Evolutionary conservation across 2,888 invertebrate species (phyloP).

Genomic region (Eupelmus urozonus): DNA sequence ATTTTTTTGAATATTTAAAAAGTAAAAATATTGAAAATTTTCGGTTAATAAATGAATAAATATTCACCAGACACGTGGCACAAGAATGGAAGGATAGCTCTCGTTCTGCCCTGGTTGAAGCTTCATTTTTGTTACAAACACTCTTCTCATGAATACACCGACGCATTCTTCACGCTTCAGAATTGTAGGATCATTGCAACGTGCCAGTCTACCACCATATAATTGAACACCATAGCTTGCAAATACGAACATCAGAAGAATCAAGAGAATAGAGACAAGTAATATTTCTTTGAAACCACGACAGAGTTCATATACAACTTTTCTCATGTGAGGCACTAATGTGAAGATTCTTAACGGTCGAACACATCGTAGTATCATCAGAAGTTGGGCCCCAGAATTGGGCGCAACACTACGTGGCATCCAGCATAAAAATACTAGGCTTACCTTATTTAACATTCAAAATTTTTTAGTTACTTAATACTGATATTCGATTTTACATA

Average conservation of each 20-base stretch:
- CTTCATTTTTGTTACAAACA: slow-evolving; percentile 99
- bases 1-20: not conserved
- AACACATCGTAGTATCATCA: slow-evolving; percentile 98
- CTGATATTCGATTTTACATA: too few species aligned
- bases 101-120: slow-evolving; percentile 89
- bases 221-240: slow-evolving; percentile 99
- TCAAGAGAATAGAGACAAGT: slow-evolving; percentile 96
- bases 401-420: slow-evolving; percentile 96
- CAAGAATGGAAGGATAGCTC: slow-evolving; percentile 95
- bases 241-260: slow-evolving; percentile 99
- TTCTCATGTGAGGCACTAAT: slow-evolving; percentile 98
- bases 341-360: slow-evolving; percentile 98
- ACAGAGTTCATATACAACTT: slow-evolving; percentile 98
- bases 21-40: too few species aligned
- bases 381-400: slow-evolving; percentile 94
- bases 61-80: slow-evolving; percentile 98
- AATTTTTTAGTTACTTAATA: too few species aligned
- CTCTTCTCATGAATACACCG: slow-evolving; percentile 95
- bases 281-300: slow-evolving; percentile 99
- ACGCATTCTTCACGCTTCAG: slow-evolving; percentile 90
- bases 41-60: too few species aligned
- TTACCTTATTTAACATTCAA: slow-evolving; percentile 83
- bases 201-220: slow-evolving; percentile 96
- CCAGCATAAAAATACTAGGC: slow-evolving; percentile 96
- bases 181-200: slow-evolving; percentile 97